Base-by-base conservation (phyloP, 1,140 invertebrate genomes). In the Glomeris maerens region DNA sequence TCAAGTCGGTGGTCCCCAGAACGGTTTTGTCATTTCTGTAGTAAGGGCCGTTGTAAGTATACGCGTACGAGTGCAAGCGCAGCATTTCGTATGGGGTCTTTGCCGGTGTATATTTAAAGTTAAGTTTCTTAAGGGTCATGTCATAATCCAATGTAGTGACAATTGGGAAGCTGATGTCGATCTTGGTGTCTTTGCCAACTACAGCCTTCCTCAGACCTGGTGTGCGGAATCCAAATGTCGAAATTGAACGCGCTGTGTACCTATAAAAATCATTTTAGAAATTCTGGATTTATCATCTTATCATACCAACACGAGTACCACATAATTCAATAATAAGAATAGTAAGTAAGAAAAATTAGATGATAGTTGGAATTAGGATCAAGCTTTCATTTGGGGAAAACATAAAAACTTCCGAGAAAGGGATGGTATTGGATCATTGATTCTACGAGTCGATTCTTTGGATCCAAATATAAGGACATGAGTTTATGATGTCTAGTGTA, bases 71-170 rank as follows among this genome's bases (percentile, higher is more conserved):
- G 3, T 3, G 5, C 22, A 23, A 49, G 21, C 42, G 17, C 5
- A 49, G 2, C 47, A 49, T 40, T 13, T 49, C 36, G 25, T 40
- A 49, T 4, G 20, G 10, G 13, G 29, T 27, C 17, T 17, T 49
- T 3, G 31, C 25, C 27, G 47, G 47, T 14, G 27, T 22, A 26
- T 49, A 49, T 3, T 49, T 49, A 14, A 49, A 17, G 31, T 4
- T 3, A 23, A 41, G 20, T 22, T 49, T 49, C 25, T 49, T 41
- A 2, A n/a, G 4, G 4, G 5, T 23, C 5, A 41, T 4, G 22
- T 49, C 47, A 17, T 20, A 4, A 3, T 41, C 47, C 4, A 49
- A 5, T 4, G 5, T n/a, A 4, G 13, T 7, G 7, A 40, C 25
- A 3, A 49, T 26, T 3, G 47, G 47, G 2, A 45, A 41, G 25